Conservation (phyloP, 2,113 vertebrate species). For the Rhabdornis inornatus region DNA sequence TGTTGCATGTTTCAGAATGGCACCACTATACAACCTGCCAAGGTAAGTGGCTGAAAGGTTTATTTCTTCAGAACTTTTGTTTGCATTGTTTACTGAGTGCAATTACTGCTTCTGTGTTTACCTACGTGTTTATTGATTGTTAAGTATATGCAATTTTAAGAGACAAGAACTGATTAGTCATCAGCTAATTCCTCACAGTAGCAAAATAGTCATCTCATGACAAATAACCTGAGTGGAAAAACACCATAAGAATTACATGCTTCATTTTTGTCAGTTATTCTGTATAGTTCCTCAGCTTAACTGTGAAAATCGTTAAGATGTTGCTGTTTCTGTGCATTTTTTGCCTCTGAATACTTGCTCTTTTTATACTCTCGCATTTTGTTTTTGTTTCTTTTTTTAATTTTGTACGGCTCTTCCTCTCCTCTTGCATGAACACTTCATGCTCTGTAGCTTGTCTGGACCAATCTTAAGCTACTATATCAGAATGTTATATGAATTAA, state of each 20-base stretch:
- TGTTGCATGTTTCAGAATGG: conserved; percentile 98
- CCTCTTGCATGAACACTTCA: background rate
- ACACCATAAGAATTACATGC: background rate
- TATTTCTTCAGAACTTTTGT: background rate
- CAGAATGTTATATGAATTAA: background rate
- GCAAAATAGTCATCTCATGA: background rate
- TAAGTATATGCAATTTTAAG: background rate
- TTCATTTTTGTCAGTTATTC: background rate
- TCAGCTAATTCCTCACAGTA: background rate
- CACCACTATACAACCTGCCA: conserved; percentile 94
- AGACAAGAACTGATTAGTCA: background rate
- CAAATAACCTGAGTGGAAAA: background rate
- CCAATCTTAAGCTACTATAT: background rate
- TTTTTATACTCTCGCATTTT: background rate
- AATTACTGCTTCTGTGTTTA: background rate
- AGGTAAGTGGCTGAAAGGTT: conserved; percentile 75
- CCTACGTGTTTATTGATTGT: background rate
- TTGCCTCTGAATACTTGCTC: background rate
- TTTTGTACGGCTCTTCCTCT: background rate
- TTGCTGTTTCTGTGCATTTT: background rate
- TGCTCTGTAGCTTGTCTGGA: background rate
- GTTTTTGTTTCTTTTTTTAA: background rate
- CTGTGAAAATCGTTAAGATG: background rate
- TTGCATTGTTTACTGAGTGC: background rate
- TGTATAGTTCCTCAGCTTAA: background rate